phyloP scores from a whole-genome alignment of 1,140 invertebrate genomes.

The Zaprionus ornatus region DNA sequence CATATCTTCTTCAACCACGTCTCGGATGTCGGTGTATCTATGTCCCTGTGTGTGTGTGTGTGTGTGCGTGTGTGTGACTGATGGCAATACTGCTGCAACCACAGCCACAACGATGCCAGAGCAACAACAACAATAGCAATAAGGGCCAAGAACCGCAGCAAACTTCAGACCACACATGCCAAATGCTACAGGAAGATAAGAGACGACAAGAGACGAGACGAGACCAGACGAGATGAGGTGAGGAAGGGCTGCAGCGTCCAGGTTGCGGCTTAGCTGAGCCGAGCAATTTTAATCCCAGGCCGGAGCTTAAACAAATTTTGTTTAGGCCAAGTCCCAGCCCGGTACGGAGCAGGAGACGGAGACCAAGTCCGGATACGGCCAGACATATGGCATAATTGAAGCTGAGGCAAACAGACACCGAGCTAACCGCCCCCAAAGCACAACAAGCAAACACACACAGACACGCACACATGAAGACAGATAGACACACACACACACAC shows the following conservation, averaged over 20 bases:
- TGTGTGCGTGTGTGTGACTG: slow-evolving; percentile 2
- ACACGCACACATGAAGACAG: neutral
- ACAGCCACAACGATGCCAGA: neutral
- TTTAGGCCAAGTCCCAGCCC: slow-evolving; percentile 50
- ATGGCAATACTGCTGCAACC: slow-evolving; percentile 30
- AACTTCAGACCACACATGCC: slow-evolving; percentile 63
- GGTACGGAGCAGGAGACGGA: neutral
- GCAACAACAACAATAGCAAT: slow-evolving; percentile 18
- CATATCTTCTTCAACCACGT: neutral
- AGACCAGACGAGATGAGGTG: neutral
- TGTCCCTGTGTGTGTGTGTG: neutral
- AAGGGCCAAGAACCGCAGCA: slow-evolving; percentile 45
- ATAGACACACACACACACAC: neutral
- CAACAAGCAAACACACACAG: slow-evolving; percentile 4
- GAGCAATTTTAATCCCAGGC: slow-evolving; percentile 73
- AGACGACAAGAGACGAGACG: too few relatives aligned
- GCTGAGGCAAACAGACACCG: slow-evolving; percentile 37
- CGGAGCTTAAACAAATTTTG: slow-evolving; percentile 80
- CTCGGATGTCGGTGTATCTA: neutral
- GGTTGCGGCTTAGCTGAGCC: slow-evolving; percentile 39
- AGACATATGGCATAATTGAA: slow-evolving; percentile 78
- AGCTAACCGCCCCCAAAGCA: neutral
- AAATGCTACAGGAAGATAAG: slow-evolving; percentile 29
- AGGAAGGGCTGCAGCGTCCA: slow-evolving; percentile 20
- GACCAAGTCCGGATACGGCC: neutral